Conservation (phyloP, 2,113 vertebrate species). For the Condylura cristata region DNA sequence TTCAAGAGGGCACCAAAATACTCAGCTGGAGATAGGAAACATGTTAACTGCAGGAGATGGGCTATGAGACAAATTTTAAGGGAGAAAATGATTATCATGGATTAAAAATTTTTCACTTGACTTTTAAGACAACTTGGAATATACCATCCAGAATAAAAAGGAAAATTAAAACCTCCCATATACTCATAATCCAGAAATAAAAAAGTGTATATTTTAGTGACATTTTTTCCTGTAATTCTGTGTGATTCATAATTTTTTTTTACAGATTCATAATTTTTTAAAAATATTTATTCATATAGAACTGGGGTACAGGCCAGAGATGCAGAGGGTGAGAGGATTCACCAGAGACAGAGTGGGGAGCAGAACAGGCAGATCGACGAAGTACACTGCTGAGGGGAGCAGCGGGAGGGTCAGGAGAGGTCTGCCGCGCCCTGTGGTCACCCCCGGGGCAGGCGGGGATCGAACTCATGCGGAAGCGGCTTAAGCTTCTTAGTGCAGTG, state of each 20-base stretch:
- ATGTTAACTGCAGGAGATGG: neutral
- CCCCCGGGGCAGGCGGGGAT: too few species aligned
- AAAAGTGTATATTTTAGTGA: neutral
- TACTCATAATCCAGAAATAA: neutral
- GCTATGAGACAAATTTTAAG: neutral
- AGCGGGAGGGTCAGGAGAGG: too few species aligned
- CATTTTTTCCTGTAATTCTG: neutral
- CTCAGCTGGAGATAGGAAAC: conserved; percentile 8
- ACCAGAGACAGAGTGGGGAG: too few species aligned
- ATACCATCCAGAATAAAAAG: neutral
- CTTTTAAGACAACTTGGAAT: neutral
- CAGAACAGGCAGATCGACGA: too few species aligned
- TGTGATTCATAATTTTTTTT: neutral
- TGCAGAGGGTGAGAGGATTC: too few species aligned
- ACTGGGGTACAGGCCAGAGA: too few species aligned
- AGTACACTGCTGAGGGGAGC: too few species aligned
- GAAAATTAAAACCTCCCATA: neutral
- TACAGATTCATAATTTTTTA: neutral
- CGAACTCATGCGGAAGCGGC: too few species aligned
- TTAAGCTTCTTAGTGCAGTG: too few species aligned
- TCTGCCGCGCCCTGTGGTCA: too few species aligned
- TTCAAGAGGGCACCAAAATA: conserved; percentile 17
- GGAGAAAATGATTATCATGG: neutral
- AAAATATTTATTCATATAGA: too few species aligned
- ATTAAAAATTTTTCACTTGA: conserved; percentile 1